phyloP scores from a whole-genome alignment of 2,797 vertebrate species.

The Coreius guichenoti region DNA sequence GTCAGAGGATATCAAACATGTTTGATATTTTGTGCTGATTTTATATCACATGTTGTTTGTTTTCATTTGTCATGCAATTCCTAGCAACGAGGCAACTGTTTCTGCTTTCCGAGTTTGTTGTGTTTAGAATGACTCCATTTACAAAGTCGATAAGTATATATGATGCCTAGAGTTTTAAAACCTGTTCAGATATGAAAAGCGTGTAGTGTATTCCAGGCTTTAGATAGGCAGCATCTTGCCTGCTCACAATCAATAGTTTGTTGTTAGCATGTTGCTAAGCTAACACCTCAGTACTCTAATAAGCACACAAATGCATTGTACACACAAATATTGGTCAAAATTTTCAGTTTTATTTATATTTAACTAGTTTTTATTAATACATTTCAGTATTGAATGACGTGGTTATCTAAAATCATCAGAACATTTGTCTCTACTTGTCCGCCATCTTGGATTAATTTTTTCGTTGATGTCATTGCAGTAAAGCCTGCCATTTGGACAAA shows the following conservation, averaged over 20 bases:
- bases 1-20: not conserved
- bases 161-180: not conserved
- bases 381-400: not conserved
- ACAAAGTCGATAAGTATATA: not conserved
- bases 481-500: not conserved
- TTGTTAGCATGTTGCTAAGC: conserved; percentile 25
- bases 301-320: not conserved
- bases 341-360: not conserved
- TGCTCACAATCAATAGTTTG: not conserved
- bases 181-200: not conserved
- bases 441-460: not conserved
- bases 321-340: not conserved
- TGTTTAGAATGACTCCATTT: not conserved
- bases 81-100: not conserved
- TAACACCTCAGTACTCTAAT: not conserved
- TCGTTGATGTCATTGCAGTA: not conserved
- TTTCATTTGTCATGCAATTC: not conserved
- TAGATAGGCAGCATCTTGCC: not conserved
- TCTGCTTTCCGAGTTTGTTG: not conserved
- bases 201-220: not conserved
- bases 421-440: not conserved
- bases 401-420: not conserved
- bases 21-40: not conserved
- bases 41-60: too few relatives aligned
- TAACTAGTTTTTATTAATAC: not conserved